Base-by-base conservation (phyloP, 2,888 invertebrate species). In the Sussaba pulchella region DNA sequence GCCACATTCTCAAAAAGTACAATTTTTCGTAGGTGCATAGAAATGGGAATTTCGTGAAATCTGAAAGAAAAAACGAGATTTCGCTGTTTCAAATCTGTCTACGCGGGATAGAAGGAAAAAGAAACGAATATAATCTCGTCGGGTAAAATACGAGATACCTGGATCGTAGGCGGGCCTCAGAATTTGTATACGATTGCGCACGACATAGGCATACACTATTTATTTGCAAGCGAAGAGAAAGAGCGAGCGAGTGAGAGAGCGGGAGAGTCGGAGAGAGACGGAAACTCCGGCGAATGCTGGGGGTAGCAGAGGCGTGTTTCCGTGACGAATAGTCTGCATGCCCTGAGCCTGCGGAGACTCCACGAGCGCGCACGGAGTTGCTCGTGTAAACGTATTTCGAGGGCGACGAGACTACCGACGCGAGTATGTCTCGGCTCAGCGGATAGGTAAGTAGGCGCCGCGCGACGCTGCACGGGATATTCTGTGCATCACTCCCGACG, bases 351-450 rank as follows among this genome's bases (percentile, higher is more conserved):
- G 76, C 57, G 54, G 63, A 73, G 67, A 72, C 26, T 31, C 24
- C 41, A 63, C 57, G 75, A 64, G 50, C 54, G 45, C 41, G 52
- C 52, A 39, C 17, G 47, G 54, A 66, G 66, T 64, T 57, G 75
- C 71, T 69, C 63, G 71, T 80, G 74, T 81, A 78, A 79, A 73
- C 78, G 78, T 82, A 83, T 81, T 81, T 78, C 76, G 79, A 79
- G 82, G 82, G 80, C 82, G 73, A 80, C 76, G 80, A 80, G 82
- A 82, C 76, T 77, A 80, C 78, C 76, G 79, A 75, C 78, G 82
- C 80, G 72, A 76, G 80, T 81, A 76, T 82, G 82, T 83, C 78
- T 83, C 83, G 82, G 77, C 72, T 82, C 73, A 80, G 52, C 82
- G 81, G 81, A 74, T 80, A 76, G 78, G 81, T 82, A 80, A 75